phyloP scores from a whole-genome alignment of 2,888 invertebrate genomes.

The Pterobdella sp. region DNA sequence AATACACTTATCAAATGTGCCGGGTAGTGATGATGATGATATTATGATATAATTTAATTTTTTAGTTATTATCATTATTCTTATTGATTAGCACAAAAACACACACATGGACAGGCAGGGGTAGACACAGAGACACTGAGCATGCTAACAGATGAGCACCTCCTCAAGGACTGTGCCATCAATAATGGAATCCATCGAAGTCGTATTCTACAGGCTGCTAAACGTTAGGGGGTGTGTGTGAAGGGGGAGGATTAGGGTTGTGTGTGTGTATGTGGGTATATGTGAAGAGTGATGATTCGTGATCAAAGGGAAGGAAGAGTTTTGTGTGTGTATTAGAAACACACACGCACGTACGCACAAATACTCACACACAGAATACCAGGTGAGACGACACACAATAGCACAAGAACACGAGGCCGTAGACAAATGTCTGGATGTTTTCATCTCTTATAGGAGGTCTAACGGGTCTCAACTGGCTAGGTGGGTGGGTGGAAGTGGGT shows the following conservation, averaged over 20 bases:
- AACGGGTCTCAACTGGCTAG: slow-evolving; percentile 90
- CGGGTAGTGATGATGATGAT: slow-evolving; percentile 53
- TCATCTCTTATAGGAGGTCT: slow-evolving; percentile 91
- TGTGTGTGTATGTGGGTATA: neutral
- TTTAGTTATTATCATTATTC: neutral
- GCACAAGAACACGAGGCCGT: slow-evolving; percentile 24
- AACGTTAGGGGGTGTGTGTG: slow-evolving; percentile 54
- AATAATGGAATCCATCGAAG: slow-evolving; percentile 86
- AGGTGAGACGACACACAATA: neutral
- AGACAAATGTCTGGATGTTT: slow-evolving; percentile 68
- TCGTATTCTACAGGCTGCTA: slow-evolving; percentile 78
- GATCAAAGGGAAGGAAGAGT: neutral
- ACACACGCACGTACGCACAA: neutral
- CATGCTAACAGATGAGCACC: slow-evolving; percentile 76
- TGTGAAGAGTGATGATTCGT: neutral
- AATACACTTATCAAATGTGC: slow-evolving; percentile 91
- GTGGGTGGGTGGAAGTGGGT: slow-evolving; percentile 42
- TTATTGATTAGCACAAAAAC: neutral
- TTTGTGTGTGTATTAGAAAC: neutral
- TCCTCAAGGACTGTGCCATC: slow-evolving; percentile 81
- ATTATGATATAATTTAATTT: neutral
- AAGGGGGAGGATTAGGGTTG: neutral
- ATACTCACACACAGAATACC: neutral
- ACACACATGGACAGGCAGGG: slow-evolving; percentile 58
- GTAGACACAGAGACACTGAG: slow-evolving; percentile 81